Evolutionary conservation across 2,888 invertebrate genomes (phyloP).

Genomic region (Tipula lateralis): DNA sequence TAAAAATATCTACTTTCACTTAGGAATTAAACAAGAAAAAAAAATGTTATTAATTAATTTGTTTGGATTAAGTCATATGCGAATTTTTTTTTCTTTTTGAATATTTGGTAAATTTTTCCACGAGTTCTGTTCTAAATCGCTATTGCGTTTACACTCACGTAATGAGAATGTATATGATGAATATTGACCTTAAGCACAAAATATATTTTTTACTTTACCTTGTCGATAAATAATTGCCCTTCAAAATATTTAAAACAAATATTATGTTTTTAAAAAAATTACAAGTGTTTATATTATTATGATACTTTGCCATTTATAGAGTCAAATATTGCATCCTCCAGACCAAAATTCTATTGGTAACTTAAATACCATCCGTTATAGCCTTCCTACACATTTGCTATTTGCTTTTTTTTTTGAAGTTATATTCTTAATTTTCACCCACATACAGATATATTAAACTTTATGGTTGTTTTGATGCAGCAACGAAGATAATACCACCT

Average conservation of each 20-base stretch:
- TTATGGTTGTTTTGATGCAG: neutral
- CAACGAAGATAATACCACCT: neutral
- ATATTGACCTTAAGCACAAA: neutral
- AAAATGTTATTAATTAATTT: neutral
- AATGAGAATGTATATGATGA: neutral
- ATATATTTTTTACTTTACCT: neutral
- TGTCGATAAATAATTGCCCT: neutral
- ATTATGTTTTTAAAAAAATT: neutral
- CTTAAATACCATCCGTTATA: neutral
- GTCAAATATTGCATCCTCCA: neutral
- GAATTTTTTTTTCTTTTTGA: neutral
- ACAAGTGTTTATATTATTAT: neutral
- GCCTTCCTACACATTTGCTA: neutral
- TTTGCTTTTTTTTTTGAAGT: neutral
- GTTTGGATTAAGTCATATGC: neutral
- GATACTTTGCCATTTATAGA: neutral
- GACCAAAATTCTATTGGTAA: neutral
- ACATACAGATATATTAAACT: neutral
- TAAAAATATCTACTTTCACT: slow-evolving; percentile 11
- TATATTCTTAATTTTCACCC: neutral
- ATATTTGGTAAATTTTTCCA: neutral
- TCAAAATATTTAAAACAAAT: neutral
- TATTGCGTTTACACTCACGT: neutral
- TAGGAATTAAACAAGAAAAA: neutral
- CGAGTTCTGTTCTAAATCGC: neutral